phyloP scores from a whole-genome alignment of 2,113 vertebrate genomes.

The Cottus gobio region DNA sequence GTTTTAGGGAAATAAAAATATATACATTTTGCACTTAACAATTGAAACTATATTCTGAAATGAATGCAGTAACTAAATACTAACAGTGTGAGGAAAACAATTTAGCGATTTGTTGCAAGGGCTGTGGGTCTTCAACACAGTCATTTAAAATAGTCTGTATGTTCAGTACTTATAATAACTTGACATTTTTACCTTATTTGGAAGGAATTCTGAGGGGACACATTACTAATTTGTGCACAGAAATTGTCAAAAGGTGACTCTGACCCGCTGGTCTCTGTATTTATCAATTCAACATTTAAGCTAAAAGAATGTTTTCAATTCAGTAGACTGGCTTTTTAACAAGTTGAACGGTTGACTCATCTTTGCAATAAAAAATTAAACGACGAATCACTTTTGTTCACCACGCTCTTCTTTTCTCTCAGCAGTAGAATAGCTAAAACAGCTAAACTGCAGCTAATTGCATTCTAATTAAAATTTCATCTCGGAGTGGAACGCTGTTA shows the following conservation, averaged over 20 bases:
- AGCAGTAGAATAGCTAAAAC: constrained; percentile 34
- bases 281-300: constrained; percentile 45
- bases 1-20: not conserved
- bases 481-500: constrained; percentile 68
- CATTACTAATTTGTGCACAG: constrained; percentile 2
- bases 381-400: constrained; percentile 49
- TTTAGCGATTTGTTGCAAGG: not conserved
- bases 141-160: constrained; percentile 10
- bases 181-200: not conserved
- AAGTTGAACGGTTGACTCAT: constrained; percentile 53
- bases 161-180: not conserved
- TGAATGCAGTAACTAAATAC: not conserved
- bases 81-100: not conserved
- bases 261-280: not conserved
- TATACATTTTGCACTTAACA: not conserved
- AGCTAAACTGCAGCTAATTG: constrained; percentile 72
- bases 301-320: constrained; percentile 53
- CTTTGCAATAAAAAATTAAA: constrained; percentile 59
- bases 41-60: not conserved
- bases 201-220: not conserved
- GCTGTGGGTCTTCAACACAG: not conserved
- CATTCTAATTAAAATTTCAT: constrained; percentile 83
- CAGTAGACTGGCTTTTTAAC: constrained; percentile 20
- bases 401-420: constrained; percentile 38
- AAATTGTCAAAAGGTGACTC: not conserved